phyloP scores from a whole-genome alignment of 1,140 invertebrate genomes.

The Dendroctonus valens region DNA sequence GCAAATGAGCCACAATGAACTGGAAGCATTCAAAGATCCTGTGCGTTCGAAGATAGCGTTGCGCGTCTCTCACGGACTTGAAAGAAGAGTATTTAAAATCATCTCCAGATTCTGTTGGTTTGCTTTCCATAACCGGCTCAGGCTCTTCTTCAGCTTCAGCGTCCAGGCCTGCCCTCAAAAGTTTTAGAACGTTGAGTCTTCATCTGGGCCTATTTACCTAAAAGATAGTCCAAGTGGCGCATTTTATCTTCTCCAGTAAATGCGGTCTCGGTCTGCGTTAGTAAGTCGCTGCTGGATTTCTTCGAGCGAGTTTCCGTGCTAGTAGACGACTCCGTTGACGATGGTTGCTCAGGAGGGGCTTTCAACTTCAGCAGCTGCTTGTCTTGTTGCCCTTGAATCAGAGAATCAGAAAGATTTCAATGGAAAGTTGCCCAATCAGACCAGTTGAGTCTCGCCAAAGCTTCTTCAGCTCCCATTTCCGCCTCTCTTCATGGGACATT shows the following conservation, averaged over 20 bases:
- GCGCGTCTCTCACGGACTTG: conserved; percentile 44
- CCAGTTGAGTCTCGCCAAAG: conserved; percentile 21
- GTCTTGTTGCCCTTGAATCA: no score
- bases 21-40: conserved; percentile 53
- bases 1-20: conserved; percentile 53
- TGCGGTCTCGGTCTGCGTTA: conserved; percentile 15
- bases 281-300: conserved; percentile 1
- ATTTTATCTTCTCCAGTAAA: background rate
- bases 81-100: conserved; percentile 30
- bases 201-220: conserved; percentile 6
- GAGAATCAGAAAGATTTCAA: no score
- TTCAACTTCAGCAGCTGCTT: background rate
- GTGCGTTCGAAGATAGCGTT: conserved; percentile 48
- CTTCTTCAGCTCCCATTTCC: conserved; percentile 27
- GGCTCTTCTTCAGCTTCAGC: conserved; percentile 6
- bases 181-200: background rate
- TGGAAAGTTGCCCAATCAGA: background rate
- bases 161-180: conserved; percentile 11
- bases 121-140: background rate
- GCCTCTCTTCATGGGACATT: conserved; percentile 29
- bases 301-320: background rate
- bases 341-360: background rate
- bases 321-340: background rate
- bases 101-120: conserved; percentile 22
- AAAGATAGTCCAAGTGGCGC: conserved; percentile 21